Evolutionary conservation across 2,797 vertebrate genomes (phyloP).

Genomic region (Syndactyla subalaris): DNA sequence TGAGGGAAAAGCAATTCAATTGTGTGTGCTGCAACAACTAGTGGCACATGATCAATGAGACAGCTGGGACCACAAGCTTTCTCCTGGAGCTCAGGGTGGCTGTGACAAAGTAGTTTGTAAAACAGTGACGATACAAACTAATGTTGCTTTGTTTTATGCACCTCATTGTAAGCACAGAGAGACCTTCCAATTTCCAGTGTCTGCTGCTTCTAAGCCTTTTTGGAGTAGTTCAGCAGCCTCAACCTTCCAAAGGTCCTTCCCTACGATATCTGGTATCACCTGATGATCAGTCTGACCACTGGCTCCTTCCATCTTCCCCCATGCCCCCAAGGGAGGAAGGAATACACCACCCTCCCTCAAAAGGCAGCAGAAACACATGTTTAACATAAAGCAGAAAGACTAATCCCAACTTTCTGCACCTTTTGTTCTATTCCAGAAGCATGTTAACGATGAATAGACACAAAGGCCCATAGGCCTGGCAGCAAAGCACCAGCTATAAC

Average conservation of each 20-base stretch:
- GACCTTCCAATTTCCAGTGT: not conserved
- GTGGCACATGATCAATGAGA: conserved; percentile 77
- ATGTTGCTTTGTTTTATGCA: conserved; percentile 34
- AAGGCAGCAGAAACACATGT: not conserved
- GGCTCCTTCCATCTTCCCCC: not conserved
- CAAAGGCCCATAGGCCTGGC: not conserved
- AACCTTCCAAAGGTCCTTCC: not conserved
- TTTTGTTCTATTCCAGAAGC: not conserved
- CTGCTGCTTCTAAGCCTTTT: not conserved
- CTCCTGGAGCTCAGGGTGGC: conserved; percentile 22
- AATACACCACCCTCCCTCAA: not conserved
- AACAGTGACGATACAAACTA: not conserved
- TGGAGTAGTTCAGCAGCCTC: not conserved
- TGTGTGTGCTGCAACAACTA: conserved; percentile 72
- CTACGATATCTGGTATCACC: not conserved
- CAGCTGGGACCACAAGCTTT: conserved; percentile 56
- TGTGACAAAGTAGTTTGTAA: conserved; percentile 43
- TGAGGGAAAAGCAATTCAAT: conserved; percentile 82
- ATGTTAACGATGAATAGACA: not conserved
- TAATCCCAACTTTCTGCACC: not conserved
- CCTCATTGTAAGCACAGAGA: not conserved
- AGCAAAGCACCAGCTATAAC: not conserved
- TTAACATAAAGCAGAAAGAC: not conserved
- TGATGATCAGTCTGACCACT: not conserved
- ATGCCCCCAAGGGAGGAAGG: not conserved